Evolutionary conservation across 2,888 invertebrate genomes (phyloP).

Genomic region (Drosophila mimetica): DNA sequence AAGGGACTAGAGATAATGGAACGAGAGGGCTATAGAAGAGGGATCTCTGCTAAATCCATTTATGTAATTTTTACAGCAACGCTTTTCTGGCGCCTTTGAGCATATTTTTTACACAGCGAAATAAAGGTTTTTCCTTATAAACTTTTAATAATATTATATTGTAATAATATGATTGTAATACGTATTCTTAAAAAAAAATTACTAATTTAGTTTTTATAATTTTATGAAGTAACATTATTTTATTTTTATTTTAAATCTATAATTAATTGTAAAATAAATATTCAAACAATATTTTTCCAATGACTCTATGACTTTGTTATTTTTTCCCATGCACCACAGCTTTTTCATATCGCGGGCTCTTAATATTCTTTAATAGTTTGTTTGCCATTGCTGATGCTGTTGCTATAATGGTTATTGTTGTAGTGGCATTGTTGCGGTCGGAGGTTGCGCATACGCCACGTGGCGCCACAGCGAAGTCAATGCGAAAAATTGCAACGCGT

Average conservation of each 20-base stretch:
- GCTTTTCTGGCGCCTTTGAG: slow-evolving; percentile 48
- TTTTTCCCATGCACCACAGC: too few species aligned
- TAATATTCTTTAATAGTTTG: slow-evolving; percentile 38
- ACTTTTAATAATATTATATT: too few species aligned
- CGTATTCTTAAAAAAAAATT: too few species aligned
- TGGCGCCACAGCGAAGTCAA: slow-evolving; percentile 66
- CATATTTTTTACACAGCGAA: not conserved
- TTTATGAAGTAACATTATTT: too few species aligned
- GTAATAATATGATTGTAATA: too few species aligned
- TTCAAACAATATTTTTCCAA: too few species aligned
- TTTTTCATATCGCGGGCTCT: slow-evolving; percentile 2
- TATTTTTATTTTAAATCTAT: too few species aligned
- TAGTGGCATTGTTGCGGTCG: slow-evolving; percentile 57
- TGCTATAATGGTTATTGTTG: slow-evolving; percentile 32
- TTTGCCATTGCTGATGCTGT: slow-evolving; percentile 12
- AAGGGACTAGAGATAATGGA: slow-evolving; percentile 1
- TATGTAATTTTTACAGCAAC: slow-evolving; percentile 74
- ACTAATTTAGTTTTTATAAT: not conserved
- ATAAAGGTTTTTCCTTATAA: not conserved
- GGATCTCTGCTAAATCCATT: slow-evolving; percentile 59
- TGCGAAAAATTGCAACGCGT: slow-evolving; percentile 80
- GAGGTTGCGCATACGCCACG: slow-evolving; percentile 73
- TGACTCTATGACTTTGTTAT: too few species aligned
- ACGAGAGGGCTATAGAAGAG: not conserved
- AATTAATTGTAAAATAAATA: too few species aligned